Evolutionary conservation across 2,113 vertebrate species (phyloP).

Genomic region (Cephalopholis sonnerati): DNA sequence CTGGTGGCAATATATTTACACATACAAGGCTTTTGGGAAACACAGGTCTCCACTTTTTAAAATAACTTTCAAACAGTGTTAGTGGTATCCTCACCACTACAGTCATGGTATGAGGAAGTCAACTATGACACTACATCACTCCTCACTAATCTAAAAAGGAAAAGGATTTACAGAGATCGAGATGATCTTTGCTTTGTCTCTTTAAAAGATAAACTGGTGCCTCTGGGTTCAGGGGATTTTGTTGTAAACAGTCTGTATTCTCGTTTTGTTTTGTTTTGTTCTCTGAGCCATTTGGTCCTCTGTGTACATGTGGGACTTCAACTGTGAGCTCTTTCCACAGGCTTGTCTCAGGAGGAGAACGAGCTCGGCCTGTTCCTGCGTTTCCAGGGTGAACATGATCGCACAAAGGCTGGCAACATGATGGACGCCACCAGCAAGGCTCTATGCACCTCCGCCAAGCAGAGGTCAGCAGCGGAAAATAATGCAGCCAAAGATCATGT

Average conservation of each 20-base stretch:
- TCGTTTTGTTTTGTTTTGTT: background rate
- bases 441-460: conserved; percentile 87
- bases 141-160: background rate
- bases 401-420: conserved; percentile 87
- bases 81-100: background rate
- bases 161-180: no score
- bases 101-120: background rate
- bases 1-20: no score
- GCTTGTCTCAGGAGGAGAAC: conserved; percentile 89
- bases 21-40: no score
- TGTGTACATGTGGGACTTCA: background rate
- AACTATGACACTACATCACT: background rate
- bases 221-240: background rate
- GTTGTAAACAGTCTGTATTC: background rate
- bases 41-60: background rate
- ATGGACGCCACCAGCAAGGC: conserved; percentile 90
- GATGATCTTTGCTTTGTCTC: background rate
- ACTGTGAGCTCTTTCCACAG: conserved; percentile 27
- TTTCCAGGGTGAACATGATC: conserved; percentile 87
- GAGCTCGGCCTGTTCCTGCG: conserved; percentile 88
- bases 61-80: background rate
- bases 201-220: background rate
- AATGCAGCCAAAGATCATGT: background rate
- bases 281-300: background rate
- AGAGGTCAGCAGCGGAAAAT: conserved; percentile 80